Evolutionary conservation across 2,797 vertebrate species (phyloP), one percentile per base, ranked within the genome.

Genomic region (Micropoecilia bifurca): DNA sequence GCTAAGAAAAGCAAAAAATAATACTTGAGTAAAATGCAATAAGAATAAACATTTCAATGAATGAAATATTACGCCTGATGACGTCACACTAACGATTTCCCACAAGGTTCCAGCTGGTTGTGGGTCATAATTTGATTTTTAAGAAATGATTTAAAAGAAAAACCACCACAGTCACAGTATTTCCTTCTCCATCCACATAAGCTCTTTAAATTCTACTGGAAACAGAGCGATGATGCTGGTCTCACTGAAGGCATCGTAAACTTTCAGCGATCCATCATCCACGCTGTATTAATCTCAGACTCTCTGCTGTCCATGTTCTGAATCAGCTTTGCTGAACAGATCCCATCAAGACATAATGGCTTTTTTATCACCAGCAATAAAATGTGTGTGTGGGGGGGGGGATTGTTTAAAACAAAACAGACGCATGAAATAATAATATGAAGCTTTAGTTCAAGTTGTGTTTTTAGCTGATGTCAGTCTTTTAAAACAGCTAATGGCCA

Each of bases 211-310:
- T 47, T 43, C 14, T 36, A 8, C 74, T 73, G 66, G 4, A 48
- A 78, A 53, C 48, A 75, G 77, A 79, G 80, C 28, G 77, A 80
- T 25, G 82, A 55, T 71, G 76, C 79, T 74, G 76, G 73, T 89
- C 78, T 81, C 59, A 25, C 43, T 66, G 78, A 86, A 76, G 80
- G 76, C 10, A 33, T 36, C 4, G 66, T 77, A 71, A 36, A 83
- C 72, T 82, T 74, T 46, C 83, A 78, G 80, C 89, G 83, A 94
- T 95, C 91, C 90, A 93, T 95, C 93, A 94, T 94, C 89, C 87
- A 85, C 75, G 79, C 73, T 71, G 2, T 91, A 93, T 94, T 93
- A 93, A 93, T 91, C 91, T 83, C 89, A 88, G 86, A 88, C 82
- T n/a, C 79, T 85, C 88, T 86, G 72, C 80, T 89, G 72, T 90